These are phyloP conservation scores for Prolemur simus DNA, from an alignment of 2,113 vertebrate genomes.

Conservation along the genomic window DNA sequence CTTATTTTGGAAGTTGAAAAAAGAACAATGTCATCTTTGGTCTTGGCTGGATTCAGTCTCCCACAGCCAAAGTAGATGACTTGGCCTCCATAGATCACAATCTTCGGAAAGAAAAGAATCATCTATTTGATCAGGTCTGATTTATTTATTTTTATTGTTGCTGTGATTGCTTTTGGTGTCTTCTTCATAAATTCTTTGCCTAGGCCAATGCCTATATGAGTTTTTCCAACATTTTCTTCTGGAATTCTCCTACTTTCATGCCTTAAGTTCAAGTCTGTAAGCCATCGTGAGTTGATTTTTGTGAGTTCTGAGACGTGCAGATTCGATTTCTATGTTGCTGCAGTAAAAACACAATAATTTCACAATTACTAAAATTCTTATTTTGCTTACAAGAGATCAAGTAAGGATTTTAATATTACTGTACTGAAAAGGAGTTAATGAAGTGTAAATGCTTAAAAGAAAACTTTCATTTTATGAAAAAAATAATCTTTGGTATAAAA, in stretches of 20 bases:
- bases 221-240: no score
- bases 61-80: background rate
- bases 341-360: background rate
- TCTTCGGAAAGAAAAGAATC: background rate
- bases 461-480: background rate
- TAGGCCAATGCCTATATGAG: no score
- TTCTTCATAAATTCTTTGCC: no score
- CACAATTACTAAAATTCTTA: background rate
- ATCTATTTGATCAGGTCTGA: no score
- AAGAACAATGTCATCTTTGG: background rate
- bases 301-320: no score
- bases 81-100: background rate
- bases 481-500: background rate
- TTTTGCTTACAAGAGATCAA: background rate
- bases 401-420: background rate
- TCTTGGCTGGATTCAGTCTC: background rate
- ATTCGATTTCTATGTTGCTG: background rate
- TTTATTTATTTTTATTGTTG: no score
- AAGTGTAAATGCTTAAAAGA: background rate
- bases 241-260: no score
- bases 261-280: no score
- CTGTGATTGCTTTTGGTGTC: no score
- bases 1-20: background rate
- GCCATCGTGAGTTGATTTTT: no score
- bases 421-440: background rate